Conservation (phyloP, 2,113 vertebrate species). For the Carassius gibelio region DNA sequence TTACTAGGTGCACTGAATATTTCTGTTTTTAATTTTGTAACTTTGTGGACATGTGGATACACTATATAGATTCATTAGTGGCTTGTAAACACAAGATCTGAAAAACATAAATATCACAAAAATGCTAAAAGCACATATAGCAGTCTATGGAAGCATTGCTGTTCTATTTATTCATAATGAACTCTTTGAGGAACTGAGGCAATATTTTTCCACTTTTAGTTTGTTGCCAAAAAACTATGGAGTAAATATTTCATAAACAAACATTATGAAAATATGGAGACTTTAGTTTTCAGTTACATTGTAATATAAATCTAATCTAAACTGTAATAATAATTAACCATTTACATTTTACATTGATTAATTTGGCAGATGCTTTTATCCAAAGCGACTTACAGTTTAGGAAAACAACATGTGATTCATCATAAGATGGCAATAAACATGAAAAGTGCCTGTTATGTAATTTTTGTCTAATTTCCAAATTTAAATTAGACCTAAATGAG, state of each 20-base stretch:
- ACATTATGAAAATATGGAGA: background rate
- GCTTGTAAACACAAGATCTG: background rate
- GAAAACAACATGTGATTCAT: too few species aligned
- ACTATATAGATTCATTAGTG: background rate
- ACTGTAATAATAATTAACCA: too few species aligned
- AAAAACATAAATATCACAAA: background rate
- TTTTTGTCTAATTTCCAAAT: background rate
- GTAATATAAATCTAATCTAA: too few species aligned
- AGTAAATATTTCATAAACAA: background rate
- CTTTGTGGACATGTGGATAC: background rate
- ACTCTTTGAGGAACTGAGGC: background rate
- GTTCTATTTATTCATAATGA: background rate
- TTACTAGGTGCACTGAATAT: background rate
- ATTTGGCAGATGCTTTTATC: too few species aligned
- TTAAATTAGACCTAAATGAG: background rate
- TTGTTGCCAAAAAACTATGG: background rate
- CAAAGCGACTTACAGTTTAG: too few species aligned
- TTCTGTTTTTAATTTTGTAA: background rate
- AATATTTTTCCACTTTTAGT: background rate
- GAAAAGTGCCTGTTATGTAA: too few species aligned
- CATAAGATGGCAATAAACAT: too few species aligned
- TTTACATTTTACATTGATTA: too few species aligned
- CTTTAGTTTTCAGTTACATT: too few species aligned
- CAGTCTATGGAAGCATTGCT: background rate
- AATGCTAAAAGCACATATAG: background rate